phyloP scores from a whole-genome alignment of 2,797 vertebrate species.

The Taeniopygia guttata region DNA sequence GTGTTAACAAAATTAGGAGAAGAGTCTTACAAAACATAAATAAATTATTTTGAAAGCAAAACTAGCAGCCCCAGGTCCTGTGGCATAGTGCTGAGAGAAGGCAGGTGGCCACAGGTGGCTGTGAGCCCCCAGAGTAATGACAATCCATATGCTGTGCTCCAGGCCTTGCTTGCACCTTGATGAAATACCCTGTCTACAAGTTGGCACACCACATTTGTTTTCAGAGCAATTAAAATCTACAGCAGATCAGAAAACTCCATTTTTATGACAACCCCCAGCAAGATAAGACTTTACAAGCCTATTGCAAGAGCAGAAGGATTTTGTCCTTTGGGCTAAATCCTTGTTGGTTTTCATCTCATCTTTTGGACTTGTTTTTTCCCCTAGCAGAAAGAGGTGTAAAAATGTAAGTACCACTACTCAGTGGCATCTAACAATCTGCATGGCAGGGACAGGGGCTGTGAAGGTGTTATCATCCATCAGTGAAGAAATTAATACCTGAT shows the following conservation, averaged over 20 bases:
- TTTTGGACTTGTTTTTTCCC: not conserved
- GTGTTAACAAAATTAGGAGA: not conserved
- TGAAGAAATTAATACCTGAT: not conserved
- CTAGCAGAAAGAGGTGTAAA: not conserved
- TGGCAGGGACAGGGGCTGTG: not conserved
- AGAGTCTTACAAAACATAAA: not conserved
- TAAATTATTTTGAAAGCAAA: not conserved
- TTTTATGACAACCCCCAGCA: not conserved
- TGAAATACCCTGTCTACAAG: not conserved
- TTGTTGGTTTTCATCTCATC: not conserved
- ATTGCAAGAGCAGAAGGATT: not conserved
- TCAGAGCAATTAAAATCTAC: constrained; percentile 40
- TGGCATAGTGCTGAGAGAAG: not conserved
- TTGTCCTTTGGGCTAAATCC: not conserved
- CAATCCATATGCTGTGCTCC: not conserved
- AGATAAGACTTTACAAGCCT: not conserved
- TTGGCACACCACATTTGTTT: constrained; percentile 19
- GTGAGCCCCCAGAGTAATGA: not conserved
- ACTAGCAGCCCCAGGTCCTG: not conserved
- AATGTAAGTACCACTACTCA: not conserved
- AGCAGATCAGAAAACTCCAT: not conserved
- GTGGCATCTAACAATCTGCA: not conserved
- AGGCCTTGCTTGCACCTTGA: not conserved
- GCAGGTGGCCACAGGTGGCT: constrained; percentile 10
- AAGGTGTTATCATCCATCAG: not conserved